Evolutionary conservation across 2,888 invertebrate species (phyloP).

Genomic region (Cenopis cana): DNA sequence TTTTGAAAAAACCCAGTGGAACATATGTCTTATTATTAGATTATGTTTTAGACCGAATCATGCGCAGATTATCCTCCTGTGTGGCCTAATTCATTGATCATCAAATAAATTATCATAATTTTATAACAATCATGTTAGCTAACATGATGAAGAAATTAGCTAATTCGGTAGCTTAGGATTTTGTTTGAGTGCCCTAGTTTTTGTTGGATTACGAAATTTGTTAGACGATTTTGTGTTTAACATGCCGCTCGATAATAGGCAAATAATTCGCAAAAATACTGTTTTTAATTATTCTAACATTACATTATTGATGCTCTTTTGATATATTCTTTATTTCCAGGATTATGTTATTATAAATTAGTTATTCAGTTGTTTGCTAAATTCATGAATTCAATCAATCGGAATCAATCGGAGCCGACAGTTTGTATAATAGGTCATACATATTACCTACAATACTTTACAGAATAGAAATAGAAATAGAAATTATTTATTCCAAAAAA

Average conservation of each 20-base stretch:
- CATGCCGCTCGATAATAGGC: neutral
- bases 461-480: no score
- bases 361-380: no score
- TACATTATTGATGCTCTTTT: no score
- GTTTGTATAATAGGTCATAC: no score
- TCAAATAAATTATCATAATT: constrained; percentile 57
- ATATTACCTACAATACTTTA: no score
- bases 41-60: constrained; percentile 17
- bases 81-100: constrained; percentile 56
- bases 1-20: no score
- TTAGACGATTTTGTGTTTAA: neutral
- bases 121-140: constrained; percentile 52
- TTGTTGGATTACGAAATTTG: constrained; percentile 3
- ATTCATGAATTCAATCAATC: no score
- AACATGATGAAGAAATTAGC: constrained; percentile 53
- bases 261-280: no score
- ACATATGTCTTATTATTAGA: constrained; percentile 29
- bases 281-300: neutral
- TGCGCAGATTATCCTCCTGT: constrained; percentile 49
- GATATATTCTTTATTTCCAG: no score
- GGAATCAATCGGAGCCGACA: no score
- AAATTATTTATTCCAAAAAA: no score
- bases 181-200: constrained; percentile 24
- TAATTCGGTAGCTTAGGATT: constrained; percentile 47
- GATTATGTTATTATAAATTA: no score